These are phyloP conservation scores for Copidosoma aretas DNA, from an alignment of 2,888 invertebrate genomes.

Conservation along the genomic window DNA sequence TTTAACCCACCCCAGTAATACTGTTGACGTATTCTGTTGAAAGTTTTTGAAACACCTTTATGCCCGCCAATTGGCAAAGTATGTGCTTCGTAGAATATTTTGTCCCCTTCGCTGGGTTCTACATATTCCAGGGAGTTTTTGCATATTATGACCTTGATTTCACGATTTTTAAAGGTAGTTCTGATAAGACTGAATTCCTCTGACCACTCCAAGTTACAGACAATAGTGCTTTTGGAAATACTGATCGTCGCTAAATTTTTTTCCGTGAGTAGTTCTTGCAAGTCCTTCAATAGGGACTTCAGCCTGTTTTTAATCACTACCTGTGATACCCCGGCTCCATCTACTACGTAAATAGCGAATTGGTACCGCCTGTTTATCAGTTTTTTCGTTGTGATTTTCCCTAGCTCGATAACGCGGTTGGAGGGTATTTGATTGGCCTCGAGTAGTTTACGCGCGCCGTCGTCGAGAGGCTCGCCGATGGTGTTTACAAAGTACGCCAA, in stretches of 20 bases:
- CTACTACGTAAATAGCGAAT: not conserved
- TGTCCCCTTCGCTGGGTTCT: not conserved
- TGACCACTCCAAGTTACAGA: not conserved
- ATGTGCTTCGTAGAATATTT: conserved; percentile 13
- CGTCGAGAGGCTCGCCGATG: not conserved
- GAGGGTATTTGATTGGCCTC: not conserved
- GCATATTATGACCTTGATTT: not conserved
- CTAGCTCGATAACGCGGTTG: not conserved
- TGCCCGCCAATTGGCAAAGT: conserved; percentile 16
- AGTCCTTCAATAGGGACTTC: too few relatives aligned
- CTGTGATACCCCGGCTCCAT: not conserved
- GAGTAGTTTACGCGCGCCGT: not conserved
- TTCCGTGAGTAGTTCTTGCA: not conserved
- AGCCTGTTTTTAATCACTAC: not conserved
- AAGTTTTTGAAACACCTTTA: conserved; percentile 28
- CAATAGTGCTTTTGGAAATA: not conserved
- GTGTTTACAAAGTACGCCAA: not conserved
- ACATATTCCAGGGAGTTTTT: conserved; percentile 1
- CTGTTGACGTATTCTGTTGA: conserved; percentile 22
- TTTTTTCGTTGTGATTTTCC: not conserved
- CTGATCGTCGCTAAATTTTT: not conserved
- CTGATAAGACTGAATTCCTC: not conserved
- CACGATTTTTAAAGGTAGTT: not conserved
- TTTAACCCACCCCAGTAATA: conserved; percentile 31
- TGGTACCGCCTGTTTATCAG: not conserved